Base-by-base conservation (phyloP, 2,113 vertebrate genomes). In the Ochotona curzoniae region DNA sequence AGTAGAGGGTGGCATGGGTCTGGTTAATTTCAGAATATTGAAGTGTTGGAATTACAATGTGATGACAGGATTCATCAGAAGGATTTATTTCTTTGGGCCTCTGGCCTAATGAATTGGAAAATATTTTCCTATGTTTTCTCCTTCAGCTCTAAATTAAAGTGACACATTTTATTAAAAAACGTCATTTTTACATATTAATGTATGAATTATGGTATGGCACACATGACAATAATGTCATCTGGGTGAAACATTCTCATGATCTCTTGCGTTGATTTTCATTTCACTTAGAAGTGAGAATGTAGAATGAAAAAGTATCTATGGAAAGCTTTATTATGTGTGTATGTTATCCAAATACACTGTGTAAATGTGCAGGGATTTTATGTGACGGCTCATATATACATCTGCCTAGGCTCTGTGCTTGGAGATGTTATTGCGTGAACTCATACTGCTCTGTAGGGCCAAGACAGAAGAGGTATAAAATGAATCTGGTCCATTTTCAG, bases 11-110 rank as follows among this genome's bases (percentile, higher is more conserved):
- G 95, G 97, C 94, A 98, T 21, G 73, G 89, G 70, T 97, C 97
- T 98, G 97, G 96, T 97, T 98, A 95, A 97, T 98, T 97, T 98
- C 98, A 98, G 96, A 97, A 98, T 98, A 97, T 94, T 93, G 92
- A 96, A 97, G 91, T 85, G 92, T 84, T 97, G 88, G 96, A 98
- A 97, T 98, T 98, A 97, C 97, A 98, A 8, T 76, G 96, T 97
- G 98, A 95, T 97, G 98, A 98, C 97, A 98, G 97, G 81, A 97
- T 95, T 98, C 96, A 98, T 98, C 97, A 97, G 95, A 97, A 97
- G 93, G 97, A 98, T 98, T 98, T 98, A 98, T 98, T 98, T 98
- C 94, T 98, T 96, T 96, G 87, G 97, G 97, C 95, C 93, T 82
- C 93, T 93, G 95, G 95, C 96, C 97, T 98, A 98, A 97, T 97